phyloP scores from a whole-genome alignment of 2,888 invertebrate genomes.

The Scaeva pyrastri region DNA sequence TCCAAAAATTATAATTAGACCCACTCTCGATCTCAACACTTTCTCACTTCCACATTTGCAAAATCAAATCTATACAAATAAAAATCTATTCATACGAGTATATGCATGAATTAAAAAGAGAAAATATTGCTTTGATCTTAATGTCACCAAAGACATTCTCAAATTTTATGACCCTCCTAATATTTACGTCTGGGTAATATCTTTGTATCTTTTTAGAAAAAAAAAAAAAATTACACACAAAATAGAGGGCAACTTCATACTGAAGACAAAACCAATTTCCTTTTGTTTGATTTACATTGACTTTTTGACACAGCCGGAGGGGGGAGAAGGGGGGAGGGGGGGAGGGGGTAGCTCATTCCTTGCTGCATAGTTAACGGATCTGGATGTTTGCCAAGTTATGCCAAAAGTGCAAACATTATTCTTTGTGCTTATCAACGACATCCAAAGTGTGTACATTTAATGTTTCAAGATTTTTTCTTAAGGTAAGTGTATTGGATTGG shows the following conservation, averaged over 20 bases:
- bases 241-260: conserved; percentile 41
- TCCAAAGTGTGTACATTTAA: conserved; percentile 39
- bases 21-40: conserved; percentile 16
- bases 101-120: conserved; percentile 1
- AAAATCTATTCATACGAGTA: background rate
- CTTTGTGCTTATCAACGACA: conserved; percentile 62
- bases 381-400: conserved; percentile 67
- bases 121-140: conserved; percentile 45
- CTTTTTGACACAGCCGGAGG: background rate
- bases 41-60: conserved; percentile 1
- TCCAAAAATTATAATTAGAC: conserved; percentile 3
- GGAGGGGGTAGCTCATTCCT: conserved; percentile 44
- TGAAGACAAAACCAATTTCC: conserved; percentile 38
- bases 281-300: conserved; percentile 34
- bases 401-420: conserved; percentile 68
- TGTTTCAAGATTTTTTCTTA: background rate
- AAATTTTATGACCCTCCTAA: conserved; percentile 31
- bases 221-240: conserved; percentile 4
- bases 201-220: conserved; percentile 34
- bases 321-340: too few species aligned
- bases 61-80: background rate
- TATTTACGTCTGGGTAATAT: conserved; percentile 43
- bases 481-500: background rate
- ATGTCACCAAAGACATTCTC: conserved; percentile 31
- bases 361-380: conserved; percentile 38